Evolutionary conservation across 2,113 vertebrate genomes (phyloP), one percentile per base, ranked within the genome.

Genomic region (Crypturellus undulatus): DNA sequence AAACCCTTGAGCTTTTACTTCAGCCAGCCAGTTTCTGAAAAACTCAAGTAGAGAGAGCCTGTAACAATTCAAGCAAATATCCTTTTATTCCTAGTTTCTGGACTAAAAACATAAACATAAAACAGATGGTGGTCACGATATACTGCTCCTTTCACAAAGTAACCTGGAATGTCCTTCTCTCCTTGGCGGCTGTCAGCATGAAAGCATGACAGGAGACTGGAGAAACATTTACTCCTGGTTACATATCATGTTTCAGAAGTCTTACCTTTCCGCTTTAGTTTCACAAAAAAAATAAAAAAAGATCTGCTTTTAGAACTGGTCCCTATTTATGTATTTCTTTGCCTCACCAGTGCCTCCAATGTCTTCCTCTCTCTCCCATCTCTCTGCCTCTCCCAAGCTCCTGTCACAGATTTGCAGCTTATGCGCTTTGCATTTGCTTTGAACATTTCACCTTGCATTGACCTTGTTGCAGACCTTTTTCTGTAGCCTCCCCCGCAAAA

Each of bases 1-100:
- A 38, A 56, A 76, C 25, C 62, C 78, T 67, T 69, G 65, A 72
- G 32, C 52, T 87, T 93, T 90, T 21, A n/a, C 25, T 84, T 93
- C 77, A 70, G 38, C 62, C n/a, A 86, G 65, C 28, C 79, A 88
- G 42, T 60, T 78, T 91, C 87, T 85, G 91, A 93, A 95, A 96
- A 92, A 89, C n/a, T 24, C 62, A 42, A 34, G 43, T 43, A 51
- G 36, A 73, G 38, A 72, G 16, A 84, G 72, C 30, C 76, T 73
- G 71, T 89, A 92, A 52, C 60, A 69, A 71, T 84, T 30, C 69
- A 30, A 45, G 75, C n/a, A 43, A 69, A 68, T 70, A 79, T 78
- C 19, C n/a, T 92, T 87, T 70, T 86, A 6, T 87, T 92, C 71
- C 78, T 84, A 4, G 14, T 80, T 91, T 84, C 77, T 84, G 69